These are phyloP conservation scores for Sebastes trivittatus DNA, from an alignment of 2,797 vertebrate genomes.

Conservation along the genomic window DNA sequence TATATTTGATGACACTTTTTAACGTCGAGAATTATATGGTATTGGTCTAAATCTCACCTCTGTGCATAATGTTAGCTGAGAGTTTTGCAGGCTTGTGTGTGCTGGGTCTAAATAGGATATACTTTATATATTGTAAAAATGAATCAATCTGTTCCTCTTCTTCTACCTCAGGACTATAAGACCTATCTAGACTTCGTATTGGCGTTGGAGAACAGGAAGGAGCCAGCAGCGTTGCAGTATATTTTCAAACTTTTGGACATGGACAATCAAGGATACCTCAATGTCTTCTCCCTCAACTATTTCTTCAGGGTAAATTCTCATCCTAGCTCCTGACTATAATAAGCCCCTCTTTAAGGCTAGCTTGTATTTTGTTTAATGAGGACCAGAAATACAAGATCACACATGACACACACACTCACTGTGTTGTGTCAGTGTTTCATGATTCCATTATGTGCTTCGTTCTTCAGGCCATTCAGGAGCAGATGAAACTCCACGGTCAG, in stretches of 20 bases:
- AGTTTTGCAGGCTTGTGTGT: too few species aligned
- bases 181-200: conserved; percentile 98
- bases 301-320: conserved; percentile 91
- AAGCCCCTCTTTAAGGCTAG: neutral
- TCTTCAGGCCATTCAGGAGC: conserved; percentile 94
- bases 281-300: conserved; percentile 97
- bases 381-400: neutral
- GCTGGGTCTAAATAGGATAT: neutral
- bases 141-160: neutral
- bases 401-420: neutral
- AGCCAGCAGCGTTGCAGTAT: conserved; percentile 96
- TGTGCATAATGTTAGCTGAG: neutral
- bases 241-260: conserved; percentile 99
- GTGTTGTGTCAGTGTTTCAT: neutral
- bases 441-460: neutral
- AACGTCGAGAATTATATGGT: neutral
- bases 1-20: neutral
- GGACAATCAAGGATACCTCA: conserved; percentile 95
- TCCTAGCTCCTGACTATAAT: neutral
- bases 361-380: neutral
- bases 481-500: conserved; percentile 98
- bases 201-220: conserved; percentile 98
- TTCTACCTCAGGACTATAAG: conserved; percentile 91
- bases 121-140: neutral
- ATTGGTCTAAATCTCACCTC: neutral